These are phyloP conservation scores for Hassar affinis DNA, from an alignment of 2,113 vertebrate species.

Conservation along the genomic window DNA sequence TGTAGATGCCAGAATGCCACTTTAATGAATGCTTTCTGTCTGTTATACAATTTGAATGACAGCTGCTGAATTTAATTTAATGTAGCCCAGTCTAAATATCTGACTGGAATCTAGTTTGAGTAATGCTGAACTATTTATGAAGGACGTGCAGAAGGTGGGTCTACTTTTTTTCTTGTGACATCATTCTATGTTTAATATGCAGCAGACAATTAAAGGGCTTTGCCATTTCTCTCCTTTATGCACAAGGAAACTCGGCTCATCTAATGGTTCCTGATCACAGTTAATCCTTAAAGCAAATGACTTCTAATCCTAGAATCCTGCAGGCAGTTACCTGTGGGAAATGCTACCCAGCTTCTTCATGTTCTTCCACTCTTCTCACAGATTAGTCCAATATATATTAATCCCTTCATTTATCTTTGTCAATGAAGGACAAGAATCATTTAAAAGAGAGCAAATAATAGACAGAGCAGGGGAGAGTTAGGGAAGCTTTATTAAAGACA, in stretches of 20 bases:
- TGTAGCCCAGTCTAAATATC: background rate
- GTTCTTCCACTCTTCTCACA: conserved; percentile 75
- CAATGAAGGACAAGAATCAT: conserved; percentile 93
- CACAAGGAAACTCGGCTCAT: conserved; percentile 76
- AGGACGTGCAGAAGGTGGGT: background rate
- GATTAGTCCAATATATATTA: conserved; percentile 98
- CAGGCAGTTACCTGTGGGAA: conserved; percentile 93
- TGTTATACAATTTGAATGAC: background rate
- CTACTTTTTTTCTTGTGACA: background rate
- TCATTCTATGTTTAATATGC: conserved; percentile 54
- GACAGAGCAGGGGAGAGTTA: conserved; percentile 70
- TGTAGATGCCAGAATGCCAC: background rate
- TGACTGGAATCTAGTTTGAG: background rate
- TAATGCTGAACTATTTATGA: background rate
- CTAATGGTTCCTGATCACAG: conserved; percentile 89
- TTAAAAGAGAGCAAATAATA: conserved; percentile 89
- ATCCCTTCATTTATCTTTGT: conserved; percentile 99
- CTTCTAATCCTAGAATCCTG: conserved; percentile 93
- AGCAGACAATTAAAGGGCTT: conserved; percentile 81
- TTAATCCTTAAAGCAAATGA: conserved; percentile 96
- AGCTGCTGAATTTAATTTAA: background rate
- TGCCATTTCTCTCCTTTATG: conserved; percentile 62
- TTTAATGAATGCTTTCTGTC: background rate
- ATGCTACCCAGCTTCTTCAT: conserved; percentile 83
- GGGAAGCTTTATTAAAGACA: conserved; percentile 78